These are phyloP conservation scores for Poeciliopsis presidionis DNA, from an alignment of 2,797 vertebrate genomes.

Conservation along the genomic window DNA sequence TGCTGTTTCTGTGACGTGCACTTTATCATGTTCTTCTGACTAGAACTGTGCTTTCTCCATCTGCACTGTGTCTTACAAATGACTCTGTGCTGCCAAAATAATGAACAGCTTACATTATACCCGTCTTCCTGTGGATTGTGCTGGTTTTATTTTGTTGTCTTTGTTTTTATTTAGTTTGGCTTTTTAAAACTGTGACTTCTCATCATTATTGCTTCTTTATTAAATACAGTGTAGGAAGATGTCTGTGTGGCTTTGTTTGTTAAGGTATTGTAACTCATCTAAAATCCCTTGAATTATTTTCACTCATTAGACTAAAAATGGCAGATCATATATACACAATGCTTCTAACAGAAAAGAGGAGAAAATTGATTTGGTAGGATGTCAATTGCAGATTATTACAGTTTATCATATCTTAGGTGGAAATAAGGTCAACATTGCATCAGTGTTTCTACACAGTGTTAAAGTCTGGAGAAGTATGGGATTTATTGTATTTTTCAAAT, in stretches of 20 bases:
- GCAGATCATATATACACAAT: not conserved
- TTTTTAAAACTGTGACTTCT: conserved; percentile 29
- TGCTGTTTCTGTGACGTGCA: conserved; percentile 21
- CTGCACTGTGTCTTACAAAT: conserved; percentile 49
- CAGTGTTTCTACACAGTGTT: not conserved
- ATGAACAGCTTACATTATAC: conserved; percentile 55
- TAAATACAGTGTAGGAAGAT: conserved; percentile 4
- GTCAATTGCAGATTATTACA: not conserved
- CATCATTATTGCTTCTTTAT: conserved; percentile 3
- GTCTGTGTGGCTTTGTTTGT: not conserved
- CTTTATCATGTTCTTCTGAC: conserved; percentile 52
- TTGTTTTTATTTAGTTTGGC: conserved; percentile 35
- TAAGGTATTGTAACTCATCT: not conserved
- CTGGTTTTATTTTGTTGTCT: conserved; percentile 26
- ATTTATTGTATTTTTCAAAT: not conserved
- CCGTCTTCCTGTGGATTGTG: conserved; percentile 30
- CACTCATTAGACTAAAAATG: not conserved
- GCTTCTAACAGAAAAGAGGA: not conserved
- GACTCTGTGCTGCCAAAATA: conserved; percentile 63
- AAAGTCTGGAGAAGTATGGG: not conserved
- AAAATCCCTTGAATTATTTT: not conserved
- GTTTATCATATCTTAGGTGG: not conserved
- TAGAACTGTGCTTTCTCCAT: conserved; percentile 44
- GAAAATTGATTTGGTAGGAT: not conserved
- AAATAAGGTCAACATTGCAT: not conserved